phyloP scores from a whole-genome alignment of 2,797 vertebrate genomes.

The Falco naumanni region DNA sequence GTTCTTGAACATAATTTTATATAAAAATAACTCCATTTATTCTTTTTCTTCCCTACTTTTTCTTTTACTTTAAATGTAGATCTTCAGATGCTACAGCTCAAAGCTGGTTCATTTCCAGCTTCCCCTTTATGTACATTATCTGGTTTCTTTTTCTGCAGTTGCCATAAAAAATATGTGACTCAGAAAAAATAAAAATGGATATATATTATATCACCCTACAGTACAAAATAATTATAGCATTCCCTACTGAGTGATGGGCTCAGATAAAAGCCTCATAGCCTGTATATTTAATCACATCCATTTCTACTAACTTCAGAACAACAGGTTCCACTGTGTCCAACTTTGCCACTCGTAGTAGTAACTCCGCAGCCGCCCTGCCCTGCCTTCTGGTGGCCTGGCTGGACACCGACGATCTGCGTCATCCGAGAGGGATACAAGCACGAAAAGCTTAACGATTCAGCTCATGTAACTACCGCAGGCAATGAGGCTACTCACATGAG shows the following conservation, averaged over 20 bases:
- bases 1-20: slow-evolving; percentile 59
- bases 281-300: background rate
- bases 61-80: slow-evolving; percentile 17
- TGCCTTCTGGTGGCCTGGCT: background rate
- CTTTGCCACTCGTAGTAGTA: background rate
- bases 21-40: slow-evolving; percentile 67
- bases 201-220: slow-evolving; percentile 9
- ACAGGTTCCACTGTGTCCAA: background rate
- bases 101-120: slow-evolving; percentile 44
- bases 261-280: background rate
- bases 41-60: background rate
- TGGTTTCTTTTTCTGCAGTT: slow-evolving; percentile 26
- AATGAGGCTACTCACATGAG: background rate
- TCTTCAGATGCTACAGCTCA: slow-evolving; percentile 20
- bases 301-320: background rate
- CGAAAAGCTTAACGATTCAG: background rate
- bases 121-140: slow-evolving; percentile 17
- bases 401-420: background rate
- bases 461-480: background rate
- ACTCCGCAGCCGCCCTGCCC: fast-evolving
- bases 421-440: background rate
- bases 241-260: slow-evolving; percentile 32
- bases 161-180: slow-evolving; percentile 52
- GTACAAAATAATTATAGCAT: slow-evolving; percentile 49
- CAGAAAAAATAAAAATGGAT: slow-evolving; percentile 38